A percentile compares a stretch with the other conserved stretches of the same genome.
These are phyloP conservation scores for Toxotes jaculatrix DNA, from an alignment of 2,113 vertebrate species.

Conservation along the genomic window DNA sequence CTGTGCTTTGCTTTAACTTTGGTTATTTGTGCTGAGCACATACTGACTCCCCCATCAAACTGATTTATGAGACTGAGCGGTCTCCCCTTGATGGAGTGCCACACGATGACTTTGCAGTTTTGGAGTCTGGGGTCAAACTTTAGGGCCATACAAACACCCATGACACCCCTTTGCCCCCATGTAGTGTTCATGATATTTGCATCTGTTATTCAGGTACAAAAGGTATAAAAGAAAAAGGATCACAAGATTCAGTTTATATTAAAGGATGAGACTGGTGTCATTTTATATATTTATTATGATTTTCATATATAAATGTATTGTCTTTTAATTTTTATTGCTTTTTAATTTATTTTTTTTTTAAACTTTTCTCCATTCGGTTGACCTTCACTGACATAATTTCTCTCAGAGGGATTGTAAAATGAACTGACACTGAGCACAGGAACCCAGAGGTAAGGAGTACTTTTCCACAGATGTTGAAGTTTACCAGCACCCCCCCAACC, in stretches of 20 bases:
- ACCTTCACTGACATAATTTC: not conserved
- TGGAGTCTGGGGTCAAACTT: not conserved
- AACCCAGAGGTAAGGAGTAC: not conserved
- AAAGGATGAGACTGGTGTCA: not conserved
- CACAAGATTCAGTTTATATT: not conserved
- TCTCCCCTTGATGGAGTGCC: not conserved
- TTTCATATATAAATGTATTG: too few relatives aligned
- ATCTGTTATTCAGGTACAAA: not conserved
- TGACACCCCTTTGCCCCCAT: not conserved
- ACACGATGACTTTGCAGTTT: constrained; percentile 42
- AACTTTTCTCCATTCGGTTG: not conserved
- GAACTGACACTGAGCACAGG: not conserved
- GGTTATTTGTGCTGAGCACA: not conserved
- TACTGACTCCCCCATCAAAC: not conserved
- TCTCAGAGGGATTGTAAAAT: not conserved
- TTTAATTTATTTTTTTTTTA: not conserved
- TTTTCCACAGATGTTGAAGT: constrained; percentile 26
- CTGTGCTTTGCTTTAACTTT: not conserved
- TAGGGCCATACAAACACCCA: not conserved
- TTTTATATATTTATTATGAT: too few relatives aligned
- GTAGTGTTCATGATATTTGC: too few relatives aligned
- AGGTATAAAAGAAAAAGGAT: not conserved
- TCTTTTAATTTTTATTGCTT: not conserved
- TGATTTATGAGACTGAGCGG: not conserved
- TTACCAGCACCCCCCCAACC: not conserved